Evolutionary conservation across 2,797 vertebrate species (phyloP).

Genomic region (Apogon talboti): DNA sequence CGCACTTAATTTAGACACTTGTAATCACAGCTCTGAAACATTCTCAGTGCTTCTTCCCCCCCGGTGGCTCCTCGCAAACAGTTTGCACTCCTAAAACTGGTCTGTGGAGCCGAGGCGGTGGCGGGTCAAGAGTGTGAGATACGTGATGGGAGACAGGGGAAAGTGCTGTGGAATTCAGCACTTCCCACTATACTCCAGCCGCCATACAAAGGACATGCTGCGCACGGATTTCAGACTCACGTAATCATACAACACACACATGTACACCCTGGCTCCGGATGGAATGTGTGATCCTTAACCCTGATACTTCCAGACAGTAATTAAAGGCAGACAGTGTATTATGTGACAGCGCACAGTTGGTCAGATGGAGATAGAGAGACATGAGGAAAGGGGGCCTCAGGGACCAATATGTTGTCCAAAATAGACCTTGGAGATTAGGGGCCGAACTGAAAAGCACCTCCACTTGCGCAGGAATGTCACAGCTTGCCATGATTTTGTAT

Average conservation of each 20-base stretch:
- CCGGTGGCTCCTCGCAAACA: constrained; percentile 36
- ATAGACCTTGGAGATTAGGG: constrained; percentile 69
- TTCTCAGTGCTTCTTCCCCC: constrained; percentile 31
- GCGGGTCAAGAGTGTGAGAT: constrained; percentile 43
- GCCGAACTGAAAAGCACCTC: constrained; percentile 53
- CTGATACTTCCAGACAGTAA: constrained; percentile 75
- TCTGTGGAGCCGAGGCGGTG: constrained; percentile 23
- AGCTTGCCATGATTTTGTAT: constrained; percentile 67
- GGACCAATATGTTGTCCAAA: constrained; percentile 70
- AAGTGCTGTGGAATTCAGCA: constrained; percentile 56
- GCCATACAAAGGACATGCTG: constrained; percentile 49
- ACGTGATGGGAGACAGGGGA: constrained; percentile 55
- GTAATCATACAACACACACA: constrained; percentile 41
- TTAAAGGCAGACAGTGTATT: constrained; percentile 80
- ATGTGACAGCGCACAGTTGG: constrained; percentile 75
- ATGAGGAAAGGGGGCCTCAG: constrained; percentile 52
- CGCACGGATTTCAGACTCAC: constrained; percentile 26
- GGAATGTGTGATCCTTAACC: constrained; percentile 76
- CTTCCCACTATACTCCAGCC: constrained; percentile 44
- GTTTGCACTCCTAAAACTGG: constrained; percentile 61
- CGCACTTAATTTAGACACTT: constrained; percentile 67
- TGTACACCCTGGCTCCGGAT: constrained; percentile 49
- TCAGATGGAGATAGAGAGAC: constrained; percentile 65
- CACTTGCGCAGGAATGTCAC: constrained; percentile 70
- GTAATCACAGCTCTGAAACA: constrained; percentile 52